These are phyloP conservation scores for Phortica okadai DNA, from an alignment of 2,888 invertebrate species.

Conservation along the genomic window DNA sequence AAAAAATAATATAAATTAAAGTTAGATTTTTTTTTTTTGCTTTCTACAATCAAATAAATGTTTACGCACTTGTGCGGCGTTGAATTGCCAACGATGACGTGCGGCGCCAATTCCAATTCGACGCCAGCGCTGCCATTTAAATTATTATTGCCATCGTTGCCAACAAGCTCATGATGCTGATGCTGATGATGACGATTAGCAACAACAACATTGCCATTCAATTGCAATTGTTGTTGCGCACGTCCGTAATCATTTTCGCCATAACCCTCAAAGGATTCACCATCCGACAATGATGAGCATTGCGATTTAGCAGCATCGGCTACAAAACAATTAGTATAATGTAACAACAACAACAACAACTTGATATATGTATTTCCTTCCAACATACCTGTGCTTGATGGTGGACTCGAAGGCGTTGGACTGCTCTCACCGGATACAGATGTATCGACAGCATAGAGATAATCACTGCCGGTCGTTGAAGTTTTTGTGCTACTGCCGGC, in stretches of 20 bases:
- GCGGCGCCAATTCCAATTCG: slow-evolving; percentile 76
- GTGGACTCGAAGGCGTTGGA: slow-evolving; percentile 75
- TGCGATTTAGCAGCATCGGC: slow-evolving; percentile 75
- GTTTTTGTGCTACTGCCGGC: slow-evolving; percentile 54
- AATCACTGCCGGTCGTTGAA: slow-evolving; percentile 55
- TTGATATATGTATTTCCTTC: not conserved
- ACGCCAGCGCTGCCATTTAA: slow-evolving; percentile 68
- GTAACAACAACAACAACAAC: not conserved
- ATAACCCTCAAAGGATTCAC: slow-evolving; percentile 89
- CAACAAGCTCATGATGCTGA: not conserved
- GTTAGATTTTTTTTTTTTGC: slow-evolving; percentile 48
- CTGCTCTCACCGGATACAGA: slow-evolving; percentile 74
- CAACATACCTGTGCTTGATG: slow-evolving; percentile 73
- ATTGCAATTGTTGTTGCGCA: not conserved
- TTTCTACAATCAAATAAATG: not conserved
- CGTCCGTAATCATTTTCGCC: slow-evolving; percentile 79
- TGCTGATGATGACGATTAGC: slow-evolving; percentile 41
- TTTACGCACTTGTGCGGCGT: slow-evolving; percentile 64
- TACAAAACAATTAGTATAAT: slow-evolving; percentile 19
- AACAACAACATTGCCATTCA: not conserved
- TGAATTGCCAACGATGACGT: slow-evolving; percentile 57
- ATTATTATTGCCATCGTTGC: slow-evolving; percentile 68
- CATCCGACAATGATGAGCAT: slow-evolving; percentile 82
- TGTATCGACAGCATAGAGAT: slow-evolving; percentile 60
- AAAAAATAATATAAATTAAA: slow-evolving; percentile 35